A percentile compares a stretch with the other conserved stretches of the same genome.
phyloP scores from a whole-genome alignment of 2,113 vertebrate species.

The Harpagus bidentatus region DNA sequence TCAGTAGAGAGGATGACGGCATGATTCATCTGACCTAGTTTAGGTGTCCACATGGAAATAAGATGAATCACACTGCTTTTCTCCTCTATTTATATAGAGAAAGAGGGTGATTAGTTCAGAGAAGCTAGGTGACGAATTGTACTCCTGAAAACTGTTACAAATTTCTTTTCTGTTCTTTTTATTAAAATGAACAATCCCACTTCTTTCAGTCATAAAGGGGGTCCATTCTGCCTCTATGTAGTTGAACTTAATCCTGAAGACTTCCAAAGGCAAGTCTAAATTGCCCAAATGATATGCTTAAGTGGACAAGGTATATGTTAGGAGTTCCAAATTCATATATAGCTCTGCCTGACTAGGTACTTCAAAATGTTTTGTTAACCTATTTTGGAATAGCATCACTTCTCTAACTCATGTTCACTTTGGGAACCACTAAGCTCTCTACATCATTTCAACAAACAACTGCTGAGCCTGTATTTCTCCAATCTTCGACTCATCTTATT shows the following conservation, averaged over 20 bases:
- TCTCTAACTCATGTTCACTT: not conserved
- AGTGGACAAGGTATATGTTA: not conserved
- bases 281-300: not conserved
- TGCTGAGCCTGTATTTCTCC: not conserved
- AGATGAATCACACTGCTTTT: not conserved
- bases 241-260: not conserved
- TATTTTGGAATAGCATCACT: not conserved
- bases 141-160: not conserved
- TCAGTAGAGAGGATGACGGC: not conserved
- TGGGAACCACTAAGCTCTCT: not conserved
- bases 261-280: not conserved
- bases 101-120: not conserved
- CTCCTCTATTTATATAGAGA: not conserved
- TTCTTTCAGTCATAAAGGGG: not conserved
- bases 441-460: not conserved
- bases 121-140: not conserved
- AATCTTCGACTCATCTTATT: not conserved
- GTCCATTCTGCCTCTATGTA: not conserved
- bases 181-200: not conserved
- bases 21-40: slow-evolving; percentile 26
- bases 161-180: not conserved
- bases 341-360: not conserved
- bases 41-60: slow-evolving; percentile 10
- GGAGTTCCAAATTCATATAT: not conserved
- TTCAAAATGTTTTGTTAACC: not conserved